Percentiles rank a stretch among this genome's conserved stretches.
phyloP scores from a whole-genome alignment of 2,113 vertebrate genomes.

The Illadopsis cleaveri region DNA sequence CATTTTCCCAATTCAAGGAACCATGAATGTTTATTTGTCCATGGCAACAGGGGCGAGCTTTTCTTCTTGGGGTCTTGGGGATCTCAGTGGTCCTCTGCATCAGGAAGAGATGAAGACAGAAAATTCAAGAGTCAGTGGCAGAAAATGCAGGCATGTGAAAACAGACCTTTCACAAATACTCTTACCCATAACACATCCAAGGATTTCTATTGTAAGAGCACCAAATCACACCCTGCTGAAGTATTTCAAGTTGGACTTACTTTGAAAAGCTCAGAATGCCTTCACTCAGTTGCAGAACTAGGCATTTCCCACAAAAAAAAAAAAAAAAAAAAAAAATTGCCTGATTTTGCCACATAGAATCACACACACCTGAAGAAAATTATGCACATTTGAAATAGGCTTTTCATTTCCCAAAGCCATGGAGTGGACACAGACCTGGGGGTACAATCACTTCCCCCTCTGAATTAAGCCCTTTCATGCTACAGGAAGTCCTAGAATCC shows the following conservation, averaged over 20 bases:
- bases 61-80: neutral
- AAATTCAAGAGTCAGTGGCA: neutral
- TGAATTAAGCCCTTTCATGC: slow-evolving; percentile 30
- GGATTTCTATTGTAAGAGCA: neutral
- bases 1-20: neutral
- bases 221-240: neutral
- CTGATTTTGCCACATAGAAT: neutral
- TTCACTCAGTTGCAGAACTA: neutral
- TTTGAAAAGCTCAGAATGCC: neutral
- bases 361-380: neutral
- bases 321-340: neutral
- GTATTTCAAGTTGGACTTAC: neutral
- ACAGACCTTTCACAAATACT: neutral
- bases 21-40: neutral
- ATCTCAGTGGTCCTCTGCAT: neutral
- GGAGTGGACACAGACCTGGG: neutral
- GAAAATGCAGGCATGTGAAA: neutral
- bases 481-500: neutral
- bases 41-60: neutral
- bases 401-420: neutral
- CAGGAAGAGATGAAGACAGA: neutral
- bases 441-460: neutral
- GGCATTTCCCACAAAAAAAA: neutral
- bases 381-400: neutral
- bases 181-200: neutral